phyloP scores from a whole-genome alignment of 1,140 invertebrate genomes.

The Pissodes strobi region DNA sequence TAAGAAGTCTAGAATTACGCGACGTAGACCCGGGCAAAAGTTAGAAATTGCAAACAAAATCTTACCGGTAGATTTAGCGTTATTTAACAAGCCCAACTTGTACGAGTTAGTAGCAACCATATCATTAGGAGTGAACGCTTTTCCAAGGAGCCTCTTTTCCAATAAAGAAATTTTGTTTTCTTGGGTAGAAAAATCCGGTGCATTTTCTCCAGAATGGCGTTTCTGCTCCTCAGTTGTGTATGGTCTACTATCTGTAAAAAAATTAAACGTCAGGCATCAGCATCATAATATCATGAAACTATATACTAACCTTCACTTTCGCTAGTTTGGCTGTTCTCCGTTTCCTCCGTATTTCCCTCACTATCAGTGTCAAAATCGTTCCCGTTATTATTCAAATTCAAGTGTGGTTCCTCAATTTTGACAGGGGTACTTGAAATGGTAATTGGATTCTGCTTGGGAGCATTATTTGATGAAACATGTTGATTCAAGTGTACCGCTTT shows the following conservation, averaged over 20 bases:
- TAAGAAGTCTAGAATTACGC: no score
- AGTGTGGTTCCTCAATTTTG: constrained; percentile 22
- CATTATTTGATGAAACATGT: background rate
- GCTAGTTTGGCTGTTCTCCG: background rate
- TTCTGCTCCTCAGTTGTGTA: no score
- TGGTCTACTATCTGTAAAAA: no score
- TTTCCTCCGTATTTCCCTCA: constrained; percentile 19
- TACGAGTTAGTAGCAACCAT: no score
- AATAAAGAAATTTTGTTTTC: constrained; percentile 45
- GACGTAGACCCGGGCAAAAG: no score
- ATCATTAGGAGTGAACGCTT: constrained; percentile 35
- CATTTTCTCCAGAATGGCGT: no score
- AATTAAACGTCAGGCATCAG: no score
- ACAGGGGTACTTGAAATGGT: constrained; percentile 13
- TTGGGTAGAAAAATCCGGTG: constrained; percentile 7
- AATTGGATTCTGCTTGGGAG: background rate
- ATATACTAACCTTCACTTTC: constrained; percentile 13
- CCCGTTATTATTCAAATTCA: constrained; percentile 24
- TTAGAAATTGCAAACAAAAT: no score
- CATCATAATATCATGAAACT: no score
- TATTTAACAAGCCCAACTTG: no score
- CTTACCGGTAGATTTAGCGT: no score
- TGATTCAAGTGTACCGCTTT: constrained; percentile 8
- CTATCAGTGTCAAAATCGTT: constrained; percentile 26
- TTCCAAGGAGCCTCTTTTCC: constrained; percentile 46